Evolutionary conservation across 2,113 vertebrate genomes (phyloP).

Genomic region (Catharus minimus): DNA sequence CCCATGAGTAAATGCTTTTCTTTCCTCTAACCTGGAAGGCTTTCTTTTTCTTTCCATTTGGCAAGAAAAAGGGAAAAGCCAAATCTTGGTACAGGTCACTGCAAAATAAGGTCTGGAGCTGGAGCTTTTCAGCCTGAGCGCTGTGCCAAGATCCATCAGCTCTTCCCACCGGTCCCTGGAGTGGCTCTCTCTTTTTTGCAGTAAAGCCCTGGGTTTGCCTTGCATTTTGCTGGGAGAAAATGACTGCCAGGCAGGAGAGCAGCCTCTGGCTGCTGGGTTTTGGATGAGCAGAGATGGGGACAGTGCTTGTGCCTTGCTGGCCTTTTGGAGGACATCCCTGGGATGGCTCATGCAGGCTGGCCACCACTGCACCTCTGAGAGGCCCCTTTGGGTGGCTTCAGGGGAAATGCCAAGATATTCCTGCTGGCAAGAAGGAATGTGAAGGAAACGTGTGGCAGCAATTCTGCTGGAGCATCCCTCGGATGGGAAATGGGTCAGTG

Average conservation of each 20-base stretch:
- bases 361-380: neutral
- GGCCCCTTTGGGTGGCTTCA: accelerated
- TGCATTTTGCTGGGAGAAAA: neutral
- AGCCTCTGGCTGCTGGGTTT: neutral
- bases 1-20: conserved; percentile 29
- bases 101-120: conserved; percentile 37
- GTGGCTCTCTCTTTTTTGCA: neutral
- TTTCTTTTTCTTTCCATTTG: conserved; percentile 54
- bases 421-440: neutral
- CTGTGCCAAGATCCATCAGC: conserved; percentile 10
- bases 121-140: neutral
- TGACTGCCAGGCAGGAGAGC: neutral
- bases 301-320: neutral
- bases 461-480: neutral
- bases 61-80: conserved; percentile 24
- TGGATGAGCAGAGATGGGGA: accelerated
- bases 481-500: accelerated
- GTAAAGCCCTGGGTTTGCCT: neutral
- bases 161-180: neutral
- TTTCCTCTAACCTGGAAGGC: conserved; percentile 60
- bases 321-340: neutral
- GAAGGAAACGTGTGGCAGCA: neutral
- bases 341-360: neutral
- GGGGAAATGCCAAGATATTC: neutral
- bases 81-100: conserved; percentile 36